Evolutionary conservation across 2,797 vertebrate genomes (phyloP).

Genomic region (Microctenopoma lineatum): DNA sequence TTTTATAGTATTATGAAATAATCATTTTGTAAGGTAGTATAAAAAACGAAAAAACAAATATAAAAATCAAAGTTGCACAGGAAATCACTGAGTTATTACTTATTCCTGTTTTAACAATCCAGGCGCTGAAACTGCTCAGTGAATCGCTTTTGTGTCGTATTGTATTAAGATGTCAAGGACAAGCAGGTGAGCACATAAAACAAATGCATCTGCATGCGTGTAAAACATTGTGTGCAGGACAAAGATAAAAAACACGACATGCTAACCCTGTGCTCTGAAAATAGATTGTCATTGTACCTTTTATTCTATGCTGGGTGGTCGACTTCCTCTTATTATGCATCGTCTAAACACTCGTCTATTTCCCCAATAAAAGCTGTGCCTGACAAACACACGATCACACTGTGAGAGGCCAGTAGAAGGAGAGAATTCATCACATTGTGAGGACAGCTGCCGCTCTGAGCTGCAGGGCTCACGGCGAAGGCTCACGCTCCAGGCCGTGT

Average conservation of each 20-base stretch:
- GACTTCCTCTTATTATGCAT: slow-evolving; percentile 69
- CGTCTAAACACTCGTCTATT: slow-evolving; percentile 44
- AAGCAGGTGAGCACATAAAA: slow-evolving; percentile 9
- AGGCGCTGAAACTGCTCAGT: not conserved
- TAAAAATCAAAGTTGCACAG: no score
- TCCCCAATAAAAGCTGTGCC: slow-evolving; percentile 33
- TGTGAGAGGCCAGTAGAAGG: slow-evolving; percentile 45
- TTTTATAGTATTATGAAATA: no score
- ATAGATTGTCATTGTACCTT: slow-evolving; percentile 35
- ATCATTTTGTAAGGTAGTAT: no score
- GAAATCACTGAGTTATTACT: not conserved
- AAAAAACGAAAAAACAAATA: no score
- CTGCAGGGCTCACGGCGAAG: no score
- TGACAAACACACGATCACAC: slow-evolving; percentile 20
- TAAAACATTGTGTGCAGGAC: slow-evolving; percentile 22
- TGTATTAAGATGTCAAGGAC: slow-evolving; percentile 4
- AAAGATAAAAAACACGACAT: slow-evolving; percentile 38
- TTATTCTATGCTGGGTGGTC: slow-evolving; percentile 47
- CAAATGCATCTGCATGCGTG: slow-evolving; percentile 10
- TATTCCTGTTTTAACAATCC: not conserved
- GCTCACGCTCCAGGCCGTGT: no score
- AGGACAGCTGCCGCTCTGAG: slow-evolving; percentile 33
- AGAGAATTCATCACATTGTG: slow-evolving; percentile 46
- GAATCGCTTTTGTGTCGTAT: not conserved
- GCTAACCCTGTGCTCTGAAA: slow-evolving; percentile 32